Base-by-base conservation (phyloP, 2,113 vertebrate genomes). In the Setophaga kirtlandii region DNA sequence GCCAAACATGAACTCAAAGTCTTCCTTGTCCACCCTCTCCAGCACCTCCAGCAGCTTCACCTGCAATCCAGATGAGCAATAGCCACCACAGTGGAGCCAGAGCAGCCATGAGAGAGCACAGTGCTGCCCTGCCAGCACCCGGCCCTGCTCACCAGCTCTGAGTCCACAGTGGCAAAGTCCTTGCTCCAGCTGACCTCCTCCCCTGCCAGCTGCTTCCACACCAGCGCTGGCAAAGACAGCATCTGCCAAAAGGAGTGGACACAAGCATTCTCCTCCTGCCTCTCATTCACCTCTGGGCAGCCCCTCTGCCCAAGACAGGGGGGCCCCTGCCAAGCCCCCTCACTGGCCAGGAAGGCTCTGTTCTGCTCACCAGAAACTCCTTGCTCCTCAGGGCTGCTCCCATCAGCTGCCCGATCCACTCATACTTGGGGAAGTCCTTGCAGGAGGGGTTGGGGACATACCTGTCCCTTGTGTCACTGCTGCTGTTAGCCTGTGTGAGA, bases 391-490 rank as follows among this genome's bases (percentile, higher is more conserved):
- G 98, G 44, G 99, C 99, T 35, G 99, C 99, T 35, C 99, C 99
- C 98, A 99, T 99, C 86, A 99, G 97, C 97, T 99, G 99, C 87
- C 99, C 99, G 0, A 99, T 99, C 99, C 99, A 99, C 94, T 99
- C 98, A 1, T 99, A 99, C 89, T 99, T 99, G 78, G 98, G 97
- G 88, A 99, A 99, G 88, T 99, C 99, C 94, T 97, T 98, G 93
- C 99, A 99, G 90, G 99, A 99, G 8, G 99, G 99, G 93, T 99
- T 99, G 64, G 99, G 99, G 67, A 99, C 98, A 0, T 99, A 99
- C 97, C 98, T 99, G 89, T 99, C 99, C 96, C 99, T 98, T 74
- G 98, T 98, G 83, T 99, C 98, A 10, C 99, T 98, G 46, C 98
- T 97, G 62, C 98, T 97, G 80, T 98, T 98, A n/a, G 98, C 98